These are phyloP conservation scores for Theretra japonica DNA, from an alignment of 2,888 invertebrate genomes.

Conservation along the genomic window DNA sequence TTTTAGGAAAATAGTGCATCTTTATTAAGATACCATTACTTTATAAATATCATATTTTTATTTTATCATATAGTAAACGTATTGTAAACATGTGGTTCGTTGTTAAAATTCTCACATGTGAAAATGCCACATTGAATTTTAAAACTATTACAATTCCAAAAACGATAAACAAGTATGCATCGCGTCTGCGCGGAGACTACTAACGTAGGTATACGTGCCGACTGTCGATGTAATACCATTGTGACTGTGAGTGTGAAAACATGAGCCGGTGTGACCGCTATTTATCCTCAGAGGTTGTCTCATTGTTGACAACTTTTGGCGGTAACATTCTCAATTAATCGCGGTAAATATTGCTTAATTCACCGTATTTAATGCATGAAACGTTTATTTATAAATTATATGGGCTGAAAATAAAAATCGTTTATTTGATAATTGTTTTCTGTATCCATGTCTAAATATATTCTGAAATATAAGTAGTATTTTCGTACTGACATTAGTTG, in stretches of 20 bases:
- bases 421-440: too few species aligned
- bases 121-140: not conserved
- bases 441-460: too few species aligned
- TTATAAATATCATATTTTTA: too few species aligned
- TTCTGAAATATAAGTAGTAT: too few species aligned
- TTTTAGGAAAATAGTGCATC: too few species aligned
- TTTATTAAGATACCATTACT: too few species aligned
- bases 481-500: too few species aligned
- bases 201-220: conserved; percentile 2
- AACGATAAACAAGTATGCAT: not conserved
- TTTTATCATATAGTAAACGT: not conserved
- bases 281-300: conserved; percentile 33
- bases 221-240: conserved; percentile 11
- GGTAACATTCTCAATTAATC: conserved; percentile 4
- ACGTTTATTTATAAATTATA: too few species aligned
- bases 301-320: conserved; percentile 1
- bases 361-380: too few species aligned
- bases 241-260: conserved; percentile 21
- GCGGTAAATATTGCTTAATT: too few species aligned
- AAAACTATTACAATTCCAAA: conserved; percentile 3
- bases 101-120: not conserved
- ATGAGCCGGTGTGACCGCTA: conserved; percentile 15
- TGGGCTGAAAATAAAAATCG: too few species aligned
- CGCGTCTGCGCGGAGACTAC: not conserved
- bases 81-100: not conserved